A percentile compares a stretch with the other conserved stretches of the same genome.
phyloP scores from a whole-genome alignment of 1,140 invertebrate genomes.

The Agraylea sexmaculata region DNA sequence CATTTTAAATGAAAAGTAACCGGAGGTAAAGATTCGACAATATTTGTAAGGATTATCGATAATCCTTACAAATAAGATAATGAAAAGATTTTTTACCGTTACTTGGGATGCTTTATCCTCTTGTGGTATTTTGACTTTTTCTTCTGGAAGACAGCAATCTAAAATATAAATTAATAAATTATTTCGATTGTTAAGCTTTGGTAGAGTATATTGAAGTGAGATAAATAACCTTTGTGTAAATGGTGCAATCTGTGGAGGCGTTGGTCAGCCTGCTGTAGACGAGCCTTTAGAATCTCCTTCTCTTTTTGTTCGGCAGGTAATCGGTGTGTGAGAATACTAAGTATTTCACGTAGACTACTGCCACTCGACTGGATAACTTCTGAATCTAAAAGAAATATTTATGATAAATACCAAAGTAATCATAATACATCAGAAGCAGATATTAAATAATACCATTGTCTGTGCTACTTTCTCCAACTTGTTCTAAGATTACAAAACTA shows the following conservation, averaged over 20 bases:
- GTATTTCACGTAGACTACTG: conserved; percentile 13
- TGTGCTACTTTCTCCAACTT: conserved; percentile 19
- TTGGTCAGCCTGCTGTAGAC: conserved; percentile 18
- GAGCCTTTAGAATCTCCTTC: conserved; percentile 9
- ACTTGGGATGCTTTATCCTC: too few species aligned
- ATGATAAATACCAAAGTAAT: background rate
- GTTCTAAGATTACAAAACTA: conserved; percentile 14
- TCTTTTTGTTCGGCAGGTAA: conserved; percentile 14
- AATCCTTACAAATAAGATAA: too few species aligned
- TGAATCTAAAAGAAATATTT: background rate
- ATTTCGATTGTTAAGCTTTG: too few species aligned
- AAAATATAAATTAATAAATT: too few species aligned
- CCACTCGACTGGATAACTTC: conserved; percentile 4
- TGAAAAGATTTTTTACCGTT: too few species aligned
- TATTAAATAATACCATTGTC: conserved; percentile 14
- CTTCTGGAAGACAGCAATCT: too few species aligned
- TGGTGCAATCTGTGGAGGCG: conserved; percentile 16
- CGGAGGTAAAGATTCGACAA: too few species aligned
- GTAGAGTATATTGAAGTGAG: too few species aligned
- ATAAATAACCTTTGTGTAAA: conserved; percentile 16
- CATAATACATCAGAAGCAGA: background rate
- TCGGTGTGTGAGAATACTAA: conserved; percentile 9
- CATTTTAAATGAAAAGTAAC: too few species aligned
- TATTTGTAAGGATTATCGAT: too few species aligned
- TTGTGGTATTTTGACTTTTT: too few species aligned